Percentiles rank a stretch among this genome's conserved stretches.
Conservation (phyloP, 2,797 vertebrate genomes). For the Siniperca scherzeri region DNA sequence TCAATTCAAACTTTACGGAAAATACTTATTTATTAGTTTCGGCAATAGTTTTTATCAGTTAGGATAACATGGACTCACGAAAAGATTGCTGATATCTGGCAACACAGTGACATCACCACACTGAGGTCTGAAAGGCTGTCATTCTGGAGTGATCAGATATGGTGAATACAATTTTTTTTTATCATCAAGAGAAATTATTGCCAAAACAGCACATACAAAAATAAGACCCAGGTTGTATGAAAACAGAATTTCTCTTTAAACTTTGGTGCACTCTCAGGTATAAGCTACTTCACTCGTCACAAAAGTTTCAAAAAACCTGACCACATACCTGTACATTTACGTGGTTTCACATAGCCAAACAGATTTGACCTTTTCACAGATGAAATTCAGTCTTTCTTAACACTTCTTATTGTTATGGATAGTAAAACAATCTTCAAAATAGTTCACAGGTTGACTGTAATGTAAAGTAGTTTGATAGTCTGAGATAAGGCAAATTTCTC, state of each 20-base stretch:
- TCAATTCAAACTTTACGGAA: neutral
- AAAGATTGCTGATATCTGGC: neutral
- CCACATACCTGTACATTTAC: no score
- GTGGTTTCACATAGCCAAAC: neutral
- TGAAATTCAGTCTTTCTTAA: neutral
- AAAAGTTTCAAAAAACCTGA: neutral
- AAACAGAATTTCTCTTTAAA: neutral
- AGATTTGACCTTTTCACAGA: neutral
- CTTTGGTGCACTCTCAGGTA: neutral
- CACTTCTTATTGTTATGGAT: neutral
- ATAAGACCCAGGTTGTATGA: neutral
- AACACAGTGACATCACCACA: neutral
- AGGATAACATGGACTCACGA: neutral
- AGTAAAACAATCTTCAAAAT: neutral
- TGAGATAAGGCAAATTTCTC: neutral
- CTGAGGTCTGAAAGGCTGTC: neutral
- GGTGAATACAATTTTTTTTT: neutral
- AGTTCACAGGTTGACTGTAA: neutral
- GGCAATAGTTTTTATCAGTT: neutral
- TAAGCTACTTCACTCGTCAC: neutral
- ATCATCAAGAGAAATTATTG: no score
- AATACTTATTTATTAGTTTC: neutral
- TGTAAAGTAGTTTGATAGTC: constrained; percentile 14
- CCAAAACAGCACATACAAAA: neutral
- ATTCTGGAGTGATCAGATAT: neutral